Percentiles rank a stretch among this genome's conserved stretches.
These are phyloP conservation scores for Apus apus DNA, from an alignment of 2,113 vertebrate genomes.

Conservation along the genomic window DNA sequence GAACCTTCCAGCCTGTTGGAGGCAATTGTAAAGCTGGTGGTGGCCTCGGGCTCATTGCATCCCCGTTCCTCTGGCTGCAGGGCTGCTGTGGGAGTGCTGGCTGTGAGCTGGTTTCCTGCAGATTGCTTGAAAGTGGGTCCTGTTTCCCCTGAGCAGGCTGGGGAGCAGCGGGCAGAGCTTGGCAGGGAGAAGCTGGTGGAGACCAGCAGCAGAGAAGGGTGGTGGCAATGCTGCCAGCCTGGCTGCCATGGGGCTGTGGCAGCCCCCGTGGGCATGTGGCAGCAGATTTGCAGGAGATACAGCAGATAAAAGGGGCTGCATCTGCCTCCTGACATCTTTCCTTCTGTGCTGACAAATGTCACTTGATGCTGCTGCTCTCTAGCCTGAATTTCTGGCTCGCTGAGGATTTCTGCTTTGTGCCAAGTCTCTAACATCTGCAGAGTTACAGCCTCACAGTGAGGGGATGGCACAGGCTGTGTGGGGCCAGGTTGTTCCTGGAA, in stretches of 20 bases:
- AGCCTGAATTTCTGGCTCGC: not conserved
- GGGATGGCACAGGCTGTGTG: accelerated
- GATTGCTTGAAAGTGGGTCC: not conserved
- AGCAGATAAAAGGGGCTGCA: not conserved
- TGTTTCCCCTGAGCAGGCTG: not conserved
- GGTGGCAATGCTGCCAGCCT: not conserved
- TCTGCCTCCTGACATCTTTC: not conserved
- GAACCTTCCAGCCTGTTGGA: not conserved
- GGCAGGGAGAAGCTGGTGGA: not conserved
- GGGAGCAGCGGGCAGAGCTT: not conserved
- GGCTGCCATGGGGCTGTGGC: not conserved
- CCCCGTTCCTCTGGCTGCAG: not conserved
- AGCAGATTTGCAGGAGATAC: accelerated
- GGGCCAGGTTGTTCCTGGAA: not conserved
- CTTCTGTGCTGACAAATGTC: not conserved
- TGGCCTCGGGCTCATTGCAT: not conserved
- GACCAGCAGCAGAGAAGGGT: accelerated
- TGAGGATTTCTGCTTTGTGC: not conserved
- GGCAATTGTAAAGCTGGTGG: not conserved
- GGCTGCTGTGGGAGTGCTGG: not conserved
- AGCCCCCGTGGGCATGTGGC: accelerated
- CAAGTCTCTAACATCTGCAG: not conserved
- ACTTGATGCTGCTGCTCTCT: not conserved
- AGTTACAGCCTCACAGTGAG: accelerated
- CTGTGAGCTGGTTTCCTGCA: not conserved